Percentiles rank a stretch among this genome's conserved stretches.
Evolutionary conservation across 2,113 vertebrate genomes (phyloP).

Genomic region (Microcebus lehilahytsara): DNA sequence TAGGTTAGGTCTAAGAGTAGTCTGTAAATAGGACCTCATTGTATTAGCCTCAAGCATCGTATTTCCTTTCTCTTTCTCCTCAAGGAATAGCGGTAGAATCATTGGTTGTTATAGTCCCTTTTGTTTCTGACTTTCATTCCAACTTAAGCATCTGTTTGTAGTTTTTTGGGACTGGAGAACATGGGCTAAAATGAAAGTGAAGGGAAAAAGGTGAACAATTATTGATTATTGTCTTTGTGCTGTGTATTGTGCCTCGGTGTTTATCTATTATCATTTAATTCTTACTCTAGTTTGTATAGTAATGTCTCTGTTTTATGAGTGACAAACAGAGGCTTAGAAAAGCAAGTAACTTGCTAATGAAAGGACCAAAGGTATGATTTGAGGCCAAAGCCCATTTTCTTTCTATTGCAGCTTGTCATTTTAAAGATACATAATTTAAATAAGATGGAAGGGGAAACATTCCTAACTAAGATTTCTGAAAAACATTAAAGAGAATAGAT

Average conservation of each 20-base stretch:
- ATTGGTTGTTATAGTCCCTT: not conserved
- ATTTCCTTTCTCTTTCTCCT: not conserved
- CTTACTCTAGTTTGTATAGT: not conserved
- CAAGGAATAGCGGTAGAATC: not conserved
- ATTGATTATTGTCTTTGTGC: not conserved
- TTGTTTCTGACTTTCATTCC: not conserved
- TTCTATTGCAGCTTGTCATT: not conserved
- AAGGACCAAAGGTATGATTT: not conserved
- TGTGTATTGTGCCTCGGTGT: not conserved
- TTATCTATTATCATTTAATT: not conserved
- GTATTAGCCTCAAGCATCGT: not conserved
- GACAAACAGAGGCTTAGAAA: not conserved
- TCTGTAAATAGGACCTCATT: not conserved
- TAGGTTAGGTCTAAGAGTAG: not conserved
- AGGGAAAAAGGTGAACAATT: not conserved
- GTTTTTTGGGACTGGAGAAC: not conserved
- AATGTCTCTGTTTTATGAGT: not conserved
- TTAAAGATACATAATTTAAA: not conserved
- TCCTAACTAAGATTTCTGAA: not conserved
- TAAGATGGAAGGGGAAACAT: not conserved
- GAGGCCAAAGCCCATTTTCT: not conserved
- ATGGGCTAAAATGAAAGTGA: not conserved
- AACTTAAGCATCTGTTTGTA: not conserved
- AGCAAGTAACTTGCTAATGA: not conserved
- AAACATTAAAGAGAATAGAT: conserved; percentile 8